Base-by-base conservation (phyloP, 2,113 vertebrate genomes). In the Rhinoderma darwinii region DNA sequence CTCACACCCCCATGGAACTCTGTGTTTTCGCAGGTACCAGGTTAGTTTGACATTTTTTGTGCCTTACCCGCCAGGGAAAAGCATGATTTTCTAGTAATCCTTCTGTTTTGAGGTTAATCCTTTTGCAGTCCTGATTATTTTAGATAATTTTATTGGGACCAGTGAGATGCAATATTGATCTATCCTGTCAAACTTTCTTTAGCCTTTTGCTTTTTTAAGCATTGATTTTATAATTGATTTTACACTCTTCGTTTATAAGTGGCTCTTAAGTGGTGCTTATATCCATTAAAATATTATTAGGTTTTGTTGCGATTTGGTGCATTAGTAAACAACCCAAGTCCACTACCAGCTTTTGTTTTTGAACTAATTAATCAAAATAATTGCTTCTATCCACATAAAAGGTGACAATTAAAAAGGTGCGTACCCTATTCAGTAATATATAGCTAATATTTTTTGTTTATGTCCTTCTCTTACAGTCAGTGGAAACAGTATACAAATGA, bases 151-250 rank as follows among this genome's bases (percentile, higher is more conserved):
- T 61, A 61, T 27, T 66, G 61, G 3, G 54, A 61, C 25, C 27
- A 61, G n/a, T 27, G 10, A 35, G 17, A 35, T 68, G 32, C 17
- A 35, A 14, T 68, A 68, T 68, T 68, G 63, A 68, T 68, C 63
- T 68, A 35, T 32, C 12, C 63, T 17, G 15, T 61, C 15, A 18
- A 35, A 68, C 17, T 68, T 68, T 37, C 63, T 35, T 35, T 32
- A 66, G 61, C 6, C 30, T 68, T 35, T 32, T 35, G 54, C 15
- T 68, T 68, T 35, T 32, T 30, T 7, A 68, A 18, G 37, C 25
- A 68, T 68, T 68, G 63, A 68, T 68, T 35, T 68, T 68, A 61
- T 27, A 61, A 61, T 61, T 47, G 44, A 47, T 47, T 47, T 47
- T 61, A 61, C 9, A n/a, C 59, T 61, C 9, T 27, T 61, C 59